Conservation (phyloP, 2,113 vertebrate species). For the Chunga burmeisteri region DNA sequence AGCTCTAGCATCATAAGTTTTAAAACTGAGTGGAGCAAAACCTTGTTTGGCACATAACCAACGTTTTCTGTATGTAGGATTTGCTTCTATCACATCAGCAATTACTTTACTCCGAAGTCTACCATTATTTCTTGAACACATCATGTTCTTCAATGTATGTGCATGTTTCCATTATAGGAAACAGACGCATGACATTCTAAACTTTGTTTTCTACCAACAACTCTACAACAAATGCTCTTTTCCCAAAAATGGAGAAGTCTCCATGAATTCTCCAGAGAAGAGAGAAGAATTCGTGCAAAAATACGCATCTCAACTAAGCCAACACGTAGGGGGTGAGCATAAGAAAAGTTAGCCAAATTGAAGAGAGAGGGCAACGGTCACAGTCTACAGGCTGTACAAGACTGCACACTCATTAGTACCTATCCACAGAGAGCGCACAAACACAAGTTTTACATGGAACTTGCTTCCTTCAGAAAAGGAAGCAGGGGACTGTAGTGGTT, state of each 20-base stretch:
- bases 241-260: background rate
- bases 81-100: background rate
- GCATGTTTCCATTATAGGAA: background rate
- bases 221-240: background rate
- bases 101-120: background rate
- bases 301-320: background rate
- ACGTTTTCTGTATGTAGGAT: background rate
- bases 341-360: background rate
- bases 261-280: background rate
- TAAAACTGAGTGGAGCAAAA: background rate
- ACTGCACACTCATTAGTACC: background rate
- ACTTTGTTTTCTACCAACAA: background rate
- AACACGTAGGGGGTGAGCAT: background rate
- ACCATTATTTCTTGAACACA: background rate
- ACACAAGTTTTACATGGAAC: background rate
- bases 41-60: background rate
- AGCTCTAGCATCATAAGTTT: background rate
- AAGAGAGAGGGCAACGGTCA: background rate
- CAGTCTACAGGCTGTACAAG: background rate
- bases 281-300: background rate
- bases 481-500: background rate
- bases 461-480: background rate
- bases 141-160: rapidly evolving
- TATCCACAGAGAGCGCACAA: background rate
- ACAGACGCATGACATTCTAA: background rate